Evolutionary conservation across 2,888 invertebrate species (phyloP).

Genomic region (Scaptomyza flava): DNA sequence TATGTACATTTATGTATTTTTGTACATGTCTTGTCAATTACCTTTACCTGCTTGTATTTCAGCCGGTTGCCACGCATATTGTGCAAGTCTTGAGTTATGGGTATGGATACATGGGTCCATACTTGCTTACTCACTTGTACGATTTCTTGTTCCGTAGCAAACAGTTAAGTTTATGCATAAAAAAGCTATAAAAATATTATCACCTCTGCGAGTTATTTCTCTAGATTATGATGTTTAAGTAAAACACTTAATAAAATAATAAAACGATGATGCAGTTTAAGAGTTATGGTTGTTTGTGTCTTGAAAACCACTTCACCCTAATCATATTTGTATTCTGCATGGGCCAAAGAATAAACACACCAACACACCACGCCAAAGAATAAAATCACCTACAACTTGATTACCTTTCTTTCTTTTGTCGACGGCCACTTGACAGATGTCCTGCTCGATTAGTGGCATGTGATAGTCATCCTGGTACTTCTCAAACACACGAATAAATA

Average conservation of each 20-base stretch:
- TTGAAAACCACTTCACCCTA: no score
- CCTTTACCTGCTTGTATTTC: neutral
- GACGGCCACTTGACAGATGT: slow-evolving; percentile 25
- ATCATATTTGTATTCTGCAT: no score
- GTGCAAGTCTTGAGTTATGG: neutral
- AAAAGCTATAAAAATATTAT: neutral
- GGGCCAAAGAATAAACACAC: no score
- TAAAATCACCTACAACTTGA: no score
- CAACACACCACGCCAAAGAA: no score
- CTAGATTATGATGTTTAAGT: no score
- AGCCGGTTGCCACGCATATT: slow-evolving; percentile 14
- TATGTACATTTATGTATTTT: slow-evolving; percentile 1
- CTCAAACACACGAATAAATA: no score
- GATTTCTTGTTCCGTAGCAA: neutral
- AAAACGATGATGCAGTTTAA: no score
- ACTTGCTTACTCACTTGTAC: slow-evolving; percentile 1
- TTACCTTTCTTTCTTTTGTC: neutral
- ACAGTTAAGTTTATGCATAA: neutral
- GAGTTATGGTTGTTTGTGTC: no score
- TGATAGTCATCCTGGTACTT: slow-evolving; percentile 12
- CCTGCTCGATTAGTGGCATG: slow-evolving; percentile 20
- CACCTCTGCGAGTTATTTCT: no score
- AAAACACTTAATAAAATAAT: no score
- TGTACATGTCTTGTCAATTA: slow-evolving; percentile 22
- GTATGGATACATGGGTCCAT: neutral